A percentile compares a stretch with the other conserved stretches of the same genome.
Conservation (phyloP, 2,888 invertebrate species). For the Cantharis rustica region DNA sequence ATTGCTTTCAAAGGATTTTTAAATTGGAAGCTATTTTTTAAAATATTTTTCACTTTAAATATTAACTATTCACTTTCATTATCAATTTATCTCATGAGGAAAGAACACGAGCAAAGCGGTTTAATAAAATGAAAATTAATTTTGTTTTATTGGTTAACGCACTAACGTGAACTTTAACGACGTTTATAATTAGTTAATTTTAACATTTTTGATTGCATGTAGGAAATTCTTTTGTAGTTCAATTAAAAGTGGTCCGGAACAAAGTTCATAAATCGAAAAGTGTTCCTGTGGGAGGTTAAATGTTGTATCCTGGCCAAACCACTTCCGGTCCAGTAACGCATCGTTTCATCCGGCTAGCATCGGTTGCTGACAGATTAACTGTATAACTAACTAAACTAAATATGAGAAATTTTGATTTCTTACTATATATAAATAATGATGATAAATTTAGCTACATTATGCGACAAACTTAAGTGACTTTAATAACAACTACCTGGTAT, state of each 20-base stretch:
- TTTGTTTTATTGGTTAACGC: neutral
- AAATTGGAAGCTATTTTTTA: neutral
- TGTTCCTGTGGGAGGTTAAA: conserved; percentile 32
- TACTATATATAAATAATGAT: conserved; percentile 25
- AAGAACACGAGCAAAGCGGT: neutral
- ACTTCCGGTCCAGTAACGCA: conserved; percentile 33
- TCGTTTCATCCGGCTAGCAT: conserved; percentile 31
- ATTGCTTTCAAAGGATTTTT: neutral
- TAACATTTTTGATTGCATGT: conserved; percentile 7
- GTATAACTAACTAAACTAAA: conserved; percentile 30
- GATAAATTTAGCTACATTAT: conserved; percentile 19
- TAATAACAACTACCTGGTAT: conserved; percentile 17
- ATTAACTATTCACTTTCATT: neutral
- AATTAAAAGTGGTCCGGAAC: conserved; percentile 21
- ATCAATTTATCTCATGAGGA: neutral
- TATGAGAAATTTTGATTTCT: conserved; percentile 27
- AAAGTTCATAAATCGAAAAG: conserved; percentile 29
- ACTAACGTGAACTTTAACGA: neutral
- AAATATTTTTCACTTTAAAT: neutral
- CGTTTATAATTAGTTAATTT: conserved; percentile 1
- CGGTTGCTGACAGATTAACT: conserved; percentile 33
- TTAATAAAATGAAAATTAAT: neutral
- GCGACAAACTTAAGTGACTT: conserved; percentile 15
- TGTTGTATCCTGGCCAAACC: conserved; percentile 32
- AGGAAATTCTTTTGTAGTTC: conserved; percentile 12